phyloP scores from a whole-genome alignment of 1,140 invertebrate genomes.

The Nebria ingens region DNA sequence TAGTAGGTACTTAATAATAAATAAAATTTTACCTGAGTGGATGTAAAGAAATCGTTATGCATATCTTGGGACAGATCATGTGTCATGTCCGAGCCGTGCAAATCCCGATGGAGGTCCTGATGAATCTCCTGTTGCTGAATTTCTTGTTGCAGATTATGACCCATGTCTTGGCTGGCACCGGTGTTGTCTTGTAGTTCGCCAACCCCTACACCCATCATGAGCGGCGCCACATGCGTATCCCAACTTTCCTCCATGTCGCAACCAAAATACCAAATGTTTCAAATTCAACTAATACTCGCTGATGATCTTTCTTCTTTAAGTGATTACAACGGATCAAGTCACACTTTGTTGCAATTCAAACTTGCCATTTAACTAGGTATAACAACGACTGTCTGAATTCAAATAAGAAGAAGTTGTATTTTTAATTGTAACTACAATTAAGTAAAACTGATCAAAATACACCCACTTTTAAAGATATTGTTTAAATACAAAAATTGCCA shows the following conservation, averaged over 20 bases:
- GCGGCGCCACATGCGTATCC: conserved; percentile 32
- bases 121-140: conserved; percentile 18
- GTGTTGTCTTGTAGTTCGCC: conserved; percentile 22
- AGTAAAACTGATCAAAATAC: too few relatives aligned
- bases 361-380: too few relatives aligned
- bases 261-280: conserved; percentile 3
- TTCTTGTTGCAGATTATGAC: conserved; percentile 4
- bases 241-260: conserved; percentile 30
- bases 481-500: too few relatives aligned
- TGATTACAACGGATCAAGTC: too few relatives aligned
- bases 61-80: conserved; percentile 23
- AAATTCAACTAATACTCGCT: too few relatives aligned
- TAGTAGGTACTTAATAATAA: too few relatives aligned
- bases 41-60: conserved; percentile 15
- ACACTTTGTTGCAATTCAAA: too few relatives aligned
- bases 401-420: too few relatives aligned
- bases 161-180: background rate
- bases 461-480: too few relatives aligned
- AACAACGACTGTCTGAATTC: too few relatives aligned
- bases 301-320: too few relatives aligned
- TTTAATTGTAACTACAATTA: too few relatives aligned
- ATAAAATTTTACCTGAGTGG: background rate
- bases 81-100: conserved; percentile 15
- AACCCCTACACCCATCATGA: conserved; percentile 32
- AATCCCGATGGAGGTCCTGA: conserved; percentile 17